A percentile compares a stretch with the other conserved stretches of the same genome.
These are phyloP conservation scores for Platichthys stellatus DNA, from an alignment of 2,113 vertebrate species.

Conservation along the genomic window DNA sequence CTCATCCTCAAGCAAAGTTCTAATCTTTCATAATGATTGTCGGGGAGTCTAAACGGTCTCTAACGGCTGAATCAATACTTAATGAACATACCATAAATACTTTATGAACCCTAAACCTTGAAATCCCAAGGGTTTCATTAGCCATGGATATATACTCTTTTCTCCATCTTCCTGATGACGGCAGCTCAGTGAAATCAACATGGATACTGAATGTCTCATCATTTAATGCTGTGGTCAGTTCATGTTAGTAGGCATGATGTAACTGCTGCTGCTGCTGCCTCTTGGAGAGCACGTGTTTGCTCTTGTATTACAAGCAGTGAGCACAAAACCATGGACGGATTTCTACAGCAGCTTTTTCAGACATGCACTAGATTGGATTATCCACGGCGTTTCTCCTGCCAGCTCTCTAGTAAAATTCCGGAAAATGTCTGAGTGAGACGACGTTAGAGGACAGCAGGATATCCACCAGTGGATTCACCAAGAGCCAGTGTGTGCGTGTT, in stretches of 20 bases:
- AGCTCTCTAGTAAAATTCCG: too few species aligned
- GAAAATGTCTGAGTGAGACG: too few species aligned
- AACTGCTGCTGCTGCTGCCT: conserved; percentile 6
- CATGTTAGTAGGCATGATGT: conserved; percentile 7
- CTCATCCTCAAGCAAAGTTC: conserved; percentile 48
- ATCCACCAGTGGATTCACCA: too few species aligned
- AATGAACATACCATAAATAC: conserved; percentile 77
- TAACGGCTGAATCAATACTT: conserved; percentile 78
- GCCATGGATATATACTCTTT: conserved; percentile 67
- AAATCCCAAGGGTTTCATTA: conserved; percentile 73
- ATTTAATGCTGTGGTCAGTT: conserved; percentile 50
- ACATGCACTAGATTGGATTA: too few species aligned
- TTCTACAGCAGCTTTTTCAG: too few species aligned
- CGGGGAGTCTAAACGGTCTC: conserved; percentile 72
- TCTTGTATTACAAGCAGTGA: background rate
- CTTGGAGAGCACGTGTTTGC: background rate
- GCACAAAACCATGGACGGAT: background rate
- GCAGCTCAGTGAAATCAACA: conserved; percentile 50
- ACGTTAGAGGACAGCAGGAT: too few species aligned
- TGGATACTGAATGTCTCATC: conserved; percentile 59
- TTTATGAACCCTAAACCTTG: conserved; percentile 76
- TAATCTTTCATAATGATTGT: conserved; percentile 71
- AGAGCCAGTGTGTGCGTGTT: too few species aligned
- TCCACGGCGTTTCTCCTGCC: too few species aligned
- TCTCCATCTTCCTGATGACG: conserved; percentile 53